Percentiles rank a stretch among this genome's conserved stretches.
phyloP scores from a whole-genome alignment of 1,140 invertebrate genomes.

The Ceratina calcarata region DNA sequence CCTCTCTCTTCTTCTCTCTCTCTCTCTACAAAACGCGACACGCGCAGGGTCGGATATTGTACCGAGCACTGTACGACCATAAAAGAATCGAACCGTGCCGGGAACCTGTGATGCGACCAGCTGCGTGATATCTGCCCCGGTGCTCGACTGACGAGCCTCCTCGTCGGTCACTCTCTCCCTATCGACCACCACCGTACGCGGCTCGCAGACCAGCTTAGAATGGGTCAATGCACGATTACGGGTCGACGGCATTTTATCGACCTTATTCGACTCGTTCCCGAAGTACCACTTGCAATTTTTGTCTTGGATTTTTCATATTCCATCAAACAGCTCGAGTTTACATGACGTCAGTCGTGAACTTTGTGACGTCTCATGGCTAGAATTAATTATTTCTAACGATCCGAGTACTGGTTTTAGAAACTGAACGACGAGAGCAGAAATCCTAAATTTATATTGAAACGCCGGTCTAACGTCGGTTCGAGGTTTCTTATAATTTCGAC shows the following conservation, averaged over 20 bases:
- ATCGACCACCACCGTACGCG: background rate
- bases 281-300: background rate
- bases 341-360: no score
- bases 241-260: constrained; percentile 15
- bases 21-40: constrained; percentile 11
- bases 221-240: background rate
- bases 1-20: no score
- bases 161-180: background rate
- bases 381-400: no score
- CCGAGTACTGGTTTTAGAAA: no score
- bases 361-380: no score
- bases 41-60: constrained; percentile 28
- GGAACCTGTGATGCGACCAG: background rate
- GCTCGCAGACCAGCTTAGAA: background rate
- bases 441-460: no score
- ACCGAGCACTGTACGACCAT: constrained; percentile 13
- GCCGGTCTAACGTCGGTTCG: background rate
- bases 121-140: background rate
- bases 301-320: background rate
- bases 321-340: background rate
- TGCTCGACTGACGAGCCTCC: background rate
- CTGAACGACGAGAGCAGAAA: no score
- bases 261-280: background rate
- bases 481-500: background rate
- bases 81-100: background rate